Evolutionary conservation across 2,888 invertebrate genomes (phyloP).

Genomic region (Tubulanus polymorphus): DNA sequence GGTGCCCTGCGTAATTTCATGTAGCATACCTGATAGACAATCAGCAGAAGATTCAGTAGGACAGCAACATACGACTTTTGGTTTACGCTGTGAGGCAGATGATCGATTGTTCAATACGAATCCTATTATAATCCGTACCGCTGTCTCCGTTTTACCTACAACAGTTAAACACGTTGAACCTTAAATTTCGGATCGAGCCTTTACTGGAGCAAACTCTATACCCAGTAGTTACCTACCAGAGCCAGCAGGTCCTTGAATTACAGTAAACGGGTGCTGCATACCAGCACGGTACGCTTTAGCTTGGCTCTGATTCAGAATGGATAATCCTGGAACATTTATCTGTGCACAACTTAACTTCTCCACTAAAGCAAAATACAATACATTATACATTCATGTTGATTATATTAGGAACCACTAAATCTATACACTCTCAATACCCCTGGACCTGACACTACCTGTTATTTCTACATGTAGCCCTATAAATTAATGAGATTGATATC

Average conservation of each 20-base stretch:
- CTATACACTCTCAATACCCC: too few species aligned
- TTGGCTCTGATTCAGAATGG: conserved; percentile 27
- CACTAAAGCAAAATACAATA: too few species aligned
- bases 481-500: too few species aligned
- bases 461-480: too few species aligned
- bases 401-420: too few species aligned
- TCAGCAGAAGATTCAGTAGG: conserved; percentile 41
- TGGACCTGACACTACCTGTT: too few species aligned
- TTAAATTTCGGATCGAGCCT: neutral
- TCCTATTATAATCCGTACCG: conserved; percentile 29
- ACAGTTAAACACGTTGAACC: conserved; percentile 24
- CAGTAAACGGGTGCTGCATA: conserved; percentile 32
- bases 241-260: conserved; percentile 42
- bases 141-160: conserved; percentile 40
- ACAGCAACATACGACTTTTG: conserved; percentile 44
- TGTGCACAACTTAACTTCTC: too few species aligned
- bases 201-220: too few species aligned
- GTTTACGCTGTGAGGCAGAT: conserved; percentile 9
- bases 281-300: conserved; percentile 29
- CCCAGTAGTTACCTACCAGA: conserved; percentile 17
- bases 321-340: conserved; percentile 17
- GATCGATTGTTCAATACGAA: conserved; percentile 25
- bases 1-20: too few species aligned
- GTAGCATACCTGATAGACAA: conserved; percentile 37
- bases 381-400: too few species aligned